A percentile compares a stretch with the other conserved stretches of the same genome.
Evolutionary conservation across 2,113 vertebrate species (phyloP).

Genomic region (Microtus richardsoni): DNA sequence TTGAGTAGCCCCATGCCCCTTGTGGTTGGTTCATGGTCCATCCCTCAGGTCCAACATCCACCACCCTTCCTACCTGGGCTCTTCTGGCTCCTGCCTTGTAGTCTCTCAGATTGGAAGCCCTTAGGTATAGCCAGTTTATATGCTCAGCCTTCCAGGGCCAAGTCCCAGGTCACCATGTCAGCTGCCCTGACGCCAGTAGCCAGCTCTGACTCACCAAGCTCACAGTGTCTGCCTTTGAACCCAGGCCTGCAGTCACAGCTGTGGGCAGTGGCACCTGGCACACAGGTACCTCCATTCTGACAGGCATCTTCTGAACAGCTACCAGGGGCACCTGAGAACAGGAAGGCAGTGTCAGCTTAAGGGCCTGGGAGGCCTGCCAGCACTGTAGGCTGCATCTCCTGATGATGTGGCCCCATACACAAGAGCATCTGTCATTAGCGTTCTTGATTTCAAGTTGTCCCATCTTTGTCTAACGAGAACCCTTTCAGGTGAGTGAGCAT

Average conservation of each 20-base stretch:
- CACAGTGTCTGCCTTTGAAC: constrained; percentile 94
- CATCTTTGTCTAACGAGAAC: neutral
- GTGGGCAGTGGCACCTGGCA: constrained; percentile 80
- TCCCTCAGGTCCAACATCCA: neutral
- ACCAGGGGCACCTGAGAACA: constrained; percentile 76
- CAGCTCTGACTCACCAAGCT: constrained; percentile 91
- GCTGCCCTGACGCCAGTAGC: neutral
- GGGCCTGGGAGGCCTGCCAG: neutral
- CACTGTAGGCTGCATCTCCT: neutral
- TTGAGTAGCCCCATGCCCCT: neutral
- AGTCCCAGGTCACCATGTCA: neutral
- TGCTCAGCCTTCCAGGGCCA: neutral
- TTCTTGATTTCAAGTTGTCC: neutral
- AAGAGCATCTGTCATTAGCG: neutral
- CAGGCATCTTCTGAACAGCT: constrained; percentile 85
- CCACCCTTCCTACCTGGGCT: neutral
- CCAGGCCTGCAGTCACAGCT: constrained; percentile 90
- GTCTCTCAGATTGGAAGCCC: neutral
- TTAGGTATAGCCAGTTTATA: neutral
- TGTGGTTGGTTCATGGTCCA: neutral
- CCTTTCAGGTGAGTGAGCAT: neutral
- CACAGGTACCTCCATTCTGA: constrained; percentile 90
- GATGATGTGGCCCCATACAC: fast-evolving
- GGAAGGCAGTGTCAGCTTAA: neutral
- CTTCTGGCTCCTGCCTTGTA: neutral